Evolutionary conservation across 2,888 invertebrate genomes (phyloP), one percentile per base, ranked within the genome.

Genomic region (Napeogenes sylphis): DNA sequence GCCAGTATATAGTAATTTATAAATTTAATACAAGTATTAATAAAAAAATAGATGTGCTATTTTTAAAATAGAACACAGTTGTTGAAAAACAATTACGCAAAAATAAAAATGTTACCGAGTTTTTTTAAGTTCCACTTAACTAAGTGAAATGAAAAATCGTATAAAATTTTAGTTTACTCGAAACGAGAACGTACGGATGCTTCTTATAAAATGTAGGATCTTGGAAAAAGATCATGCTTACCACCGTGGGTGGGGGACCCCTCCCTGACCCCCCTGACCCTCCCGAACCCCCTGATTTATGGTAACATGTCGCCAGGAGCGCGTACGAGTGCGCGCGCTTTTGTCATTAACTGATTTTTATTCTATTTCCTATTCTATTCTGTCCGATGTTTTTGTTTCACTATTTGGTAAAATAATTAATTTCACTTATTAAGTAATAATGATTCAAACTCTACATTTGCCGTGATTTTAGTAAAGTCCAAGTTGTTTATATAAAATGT

Each of bases 121-220:
- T 51, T 51, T 51, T 51, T 51, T 8, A 51, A 51, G 51, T 30
- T 8, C 51, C 51, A 51, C 51, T 51, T 51, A 51, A 51, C 51
- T 12, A 30, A 30, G 51, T 51, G 51, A 51, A 51, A 51, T 51
- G 51, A 51, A 51, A 51, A 51, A 51, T 51, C 51, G 51, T 51
- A 51, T 51, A 51, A 51, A 51, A 51, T 51, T 51, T 51, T 51
- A 51, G 51, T 51, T 51, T 51, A 51, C 30, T 51, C 21, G 51
- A 51, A 51, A 51, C 51, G 51, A 82, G 80, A 67, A 68, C 72
- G 73, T 74, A 74, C 81, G 80, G 79, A 84, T 81, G 78, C 76
- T 81, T 82, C 85, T 88, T 89, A 90, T 90, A 91, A 90, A 90
- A 90, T 90, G 87, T 88, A 82, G 87, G 87, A 87, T 86, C 86